Percentiles rank a stretch among this genome's conserved stretches.
Evolutionary conservation across 2,113 vertebrate species (phyloP).

Genomic region (Hydropotes inermis): DNA sequence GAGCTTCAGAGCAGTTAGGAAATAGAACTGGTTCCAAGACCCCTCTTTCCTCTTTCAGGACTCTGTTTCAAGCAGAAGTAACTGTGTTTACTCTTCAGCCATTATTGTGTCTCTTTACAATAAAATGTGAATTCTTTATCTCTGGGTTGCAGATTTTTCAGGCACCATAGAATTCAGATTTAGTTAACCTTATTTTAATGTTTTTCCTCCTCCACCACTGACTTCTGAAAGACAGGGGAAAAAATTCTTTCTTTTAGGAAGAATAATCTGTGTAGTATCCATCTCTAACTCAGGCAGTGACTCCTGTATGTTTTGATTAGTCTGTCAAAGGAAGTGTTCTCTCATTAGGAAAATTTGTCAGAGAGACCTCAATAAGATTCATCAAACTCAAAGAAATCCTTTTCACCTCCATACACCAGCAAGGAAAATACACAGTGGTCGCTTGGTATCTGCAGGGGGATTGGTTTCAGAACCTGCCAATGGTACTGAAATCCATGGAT

Average conservation of each 20-base stretch:
- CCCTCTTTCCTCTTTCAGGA: neutral
- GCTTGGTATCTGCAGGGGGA: neutral
- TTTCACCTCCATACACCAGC: neutral
- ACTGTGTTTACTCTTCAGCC: neutral
- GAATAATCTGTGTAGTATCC: neutral
- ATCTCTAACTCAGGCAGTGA: neutral
- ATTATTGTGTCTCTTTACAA: neutral
- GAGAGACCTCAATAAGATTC: neutral
- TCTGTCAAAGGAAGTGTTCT: neutral
- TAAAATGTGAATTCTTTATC: constrained; percentile 62
- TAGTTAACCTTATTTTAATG: constrained; percentile 67
- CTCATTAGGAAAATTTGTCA: neutral
- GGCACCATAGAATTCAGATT: constrained; percentile 62
- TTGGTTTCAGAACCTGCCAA: neutral
- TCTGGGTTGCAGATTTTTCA: constrained; percentile 69
- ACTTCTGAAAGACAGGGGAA: constrained; percentile 49
- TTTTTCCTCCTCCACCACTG: neutral
- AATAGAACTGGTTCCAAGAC: constrained; percentile 50
- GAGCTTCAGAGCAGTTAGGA: constrained; percentile 37
- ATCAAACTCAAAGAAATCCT: neutral
- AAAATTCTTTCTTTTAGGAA: constrained; percentile 27
- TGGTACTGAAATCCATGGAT: neutral
- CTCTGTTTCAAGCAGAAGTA: constrained; percentile 35
- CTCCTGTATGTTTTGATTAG: neutral
- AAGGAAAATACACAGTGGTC: neutral